Conservation (phyloP, 2,888 invertebrate species). For the Chrysolina haemoptera region DNA sequence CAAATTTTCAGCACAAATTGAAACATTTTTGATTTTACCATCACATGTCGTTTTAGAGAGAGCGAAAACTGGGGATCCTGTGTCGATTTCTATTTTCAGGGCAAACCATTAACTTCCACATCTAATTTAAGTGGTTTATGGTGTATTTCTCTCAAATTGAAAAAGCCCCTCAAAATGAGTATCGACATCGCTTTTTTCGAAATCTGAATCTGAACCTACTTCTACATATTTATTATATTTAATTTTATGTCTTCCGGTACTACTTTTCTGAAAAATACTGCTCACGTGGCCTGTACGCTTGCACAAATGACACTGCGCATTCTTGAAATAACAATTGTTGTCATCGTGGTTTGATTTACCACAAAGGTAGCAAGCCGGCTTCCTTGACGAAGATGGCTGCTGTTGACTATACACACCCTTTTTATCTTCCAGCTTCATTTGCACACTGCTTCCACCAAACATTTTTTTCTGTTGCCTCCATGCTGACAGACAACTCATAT, state of each 20-base stretch:
- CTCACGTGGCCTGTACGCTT: conserved; percentile 14
- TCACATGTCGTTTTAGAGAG: conserved; percentile 17
- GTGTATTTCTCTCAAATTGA: conserved; percentile 8
- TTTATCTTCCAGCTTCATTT: not conserved
- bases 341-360: conserved; percentile 17
- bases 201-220: conserved; percentile 19
- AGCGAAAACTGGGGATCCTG: conserved; percentile 24
- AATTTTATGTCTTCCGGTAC: conserved; percentile 6
- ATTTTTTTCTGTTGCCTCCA: conserved; percentile 6
- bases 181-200: conserved; percentile 16
- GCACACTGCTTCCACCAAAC: not conserved
- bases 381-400: conserved; percentile 14
- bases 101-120: conserved; percentile 1
- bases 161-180: not conserved
- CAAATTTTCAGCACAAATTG: conserved; percentile 15
- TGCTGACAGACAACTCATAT: conserved; percentile 6
- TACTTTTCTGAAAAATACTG: conserved; percentile 12
- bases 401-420: not conserved
- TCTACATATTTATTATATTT: conserved; percentile 23
- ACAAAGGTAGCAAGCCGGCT: conserved; percentile 2
- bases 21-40: conserved; percentile 16
- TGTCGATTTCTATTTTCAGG: conserved; percentile 26
- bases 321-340: conserved; percentile 22
- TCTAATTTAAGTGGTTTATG: conserved; percentile 7
- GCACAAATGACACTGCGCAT: conserved; percentile 26